These are phyloP conservation scores for Xestia ashworthii DNA, from an alignment of 2,888 invertebrate genomes.

Conservation along the genomic window DNA sequence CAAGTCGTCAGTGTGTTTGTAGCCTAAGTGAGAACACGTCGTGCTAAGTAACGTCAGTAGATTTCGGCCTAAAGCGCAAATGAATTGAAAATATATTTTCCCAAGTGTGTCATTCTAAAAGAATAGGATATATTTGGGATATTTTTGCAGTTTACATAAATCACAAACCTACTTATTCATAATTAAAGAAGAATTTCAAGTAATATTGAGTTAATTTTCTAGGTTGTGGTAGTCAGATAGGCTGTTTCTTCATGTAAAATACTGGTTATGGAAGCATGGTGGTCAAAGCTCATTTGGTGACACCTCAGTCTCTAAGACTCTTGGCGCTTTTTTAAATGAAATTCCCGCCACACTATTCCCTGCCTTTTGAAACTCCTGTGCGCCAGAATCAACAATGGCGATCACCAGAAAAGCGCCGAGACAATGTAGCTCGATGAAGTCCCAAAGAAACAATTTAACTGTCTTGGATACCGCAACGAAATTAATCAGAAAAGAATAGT, in stretches of 20 bases:
- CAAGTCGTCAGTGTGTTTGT: neutral
- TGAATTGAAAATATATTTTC: neutral
- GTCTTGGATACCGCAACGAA: too few relatives aligned
- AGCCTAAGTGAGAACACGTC: neutral
- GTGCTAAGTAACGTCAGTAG: neutral
- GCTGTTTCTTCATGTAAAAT: neutral
- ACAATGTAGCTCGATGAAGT: too few relatives aligned
- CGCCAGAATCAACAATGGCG: too few relatives aligned
- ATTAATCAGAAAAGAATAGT: too few relatives aligned
- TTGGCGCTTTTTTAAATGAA: too few relatives aligned
- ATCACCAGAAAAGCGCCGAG: too few relatives aligned
- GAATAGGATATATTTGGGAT: neutral
- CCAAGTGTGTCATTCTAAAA: neutral
- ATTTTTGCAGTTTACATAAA: neutral
- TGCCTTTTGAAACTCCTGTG: too few relatives aligned
- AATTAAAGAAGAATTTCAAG: conserved; percentile 26
- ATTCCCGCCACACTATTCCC: too few relatives aligned
- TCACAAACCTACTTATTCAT: conserved; percentile 6
- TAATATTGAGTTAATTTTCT: conserved; percentile 3
- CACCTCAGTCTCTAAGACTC: too few relatives aligned
- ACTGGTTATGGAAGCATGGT: neutral
- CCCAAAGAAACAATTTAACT: too few relatives aligned
- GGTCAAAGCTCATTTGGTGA: too few relatives aligned
- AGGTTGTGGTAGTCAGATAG: neutral
- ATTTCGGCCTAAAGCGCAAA: neutral